A percentile compares a stretch with the other conserved stretches of the same genome.
These are phyloP conservation scores for Perdita meconis DNA, from an alignment of 2,888 invertebrate species.

Conservation along the genomic window DNA sequence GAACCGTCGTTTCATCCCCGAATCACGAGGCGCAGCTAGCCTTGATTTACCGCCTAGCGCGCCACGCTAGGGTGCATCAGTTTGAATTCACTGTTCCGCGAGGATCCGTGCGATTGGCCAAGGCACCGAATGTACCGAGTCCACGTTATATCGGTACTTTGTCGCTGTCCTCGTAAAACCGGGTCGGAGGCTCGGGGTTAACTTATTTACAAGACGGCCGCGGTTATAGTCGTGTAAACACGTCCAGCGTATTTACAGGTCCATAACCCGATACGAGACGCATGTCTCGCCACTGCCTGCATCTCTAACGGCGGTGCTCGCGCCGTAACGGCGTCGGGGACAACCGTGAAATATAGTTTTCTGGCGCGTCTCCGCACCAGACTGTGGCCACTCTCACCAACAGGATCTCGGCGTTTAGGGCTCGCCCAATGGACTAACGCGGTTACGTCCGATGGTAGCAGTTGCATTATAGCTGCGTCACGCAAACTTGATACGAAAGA, in stretches of 20 bases:
- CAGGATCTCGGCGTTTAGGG: slow-evolving; percentile 1
- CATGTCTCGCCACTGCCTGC: slow-evolving; percentile 56
- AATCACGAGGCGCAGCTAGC: slow-evolving; percentile 22
- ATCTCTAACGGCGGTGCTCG: slow-evolving; percentile 19
- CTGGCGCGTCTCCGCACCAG: slow-evolving; percentile 16
- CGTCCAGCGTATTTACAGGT: slow-evolving; percentile 68
- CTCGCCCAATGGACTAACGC: slow-evolving; percentile 22
- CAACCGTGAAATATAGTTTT: slow-evolving; percentile 58
- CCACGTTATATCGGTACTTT: slow-evolving; percentile 66
- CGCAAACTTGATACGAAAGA: not conserved
- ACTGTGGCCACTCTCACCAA: slow-evolving; percentile 16
- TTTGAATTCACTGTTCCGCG: slow-evolving; percentile 57
- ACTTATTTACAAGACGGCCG: slow-evolving; percentile 67
- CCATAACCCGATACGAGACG: slow-evolving; percentile 70
- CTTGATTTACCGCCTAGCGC: slow-evolving; percentile 59
- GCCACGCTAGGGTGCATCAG: slow-evolving; percentile 33
- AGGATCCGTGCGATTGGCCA: slow-evolving; percentile 51
- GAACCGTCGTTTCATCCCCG: slow-evolving; percentile 14
- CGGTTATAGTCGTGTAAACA: slow-evolving; percentile 66
- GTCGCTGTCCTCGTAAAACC: slow-evolving; percentile 69
- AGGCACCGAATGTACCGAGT: slow-evolving; percentile 26
- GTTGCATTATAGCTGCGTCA: not conserved
- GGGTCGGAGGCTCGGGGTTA: slow-evolving; percentile 54
- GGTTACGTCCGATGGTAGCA: not conserved
- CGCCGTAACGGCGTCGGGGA: slow-evolving; percentile 49